phyloP scores from a whole-genome alignment of 2,888 invertebrate species.

The Eupeodes latifasciatus region DNA sequence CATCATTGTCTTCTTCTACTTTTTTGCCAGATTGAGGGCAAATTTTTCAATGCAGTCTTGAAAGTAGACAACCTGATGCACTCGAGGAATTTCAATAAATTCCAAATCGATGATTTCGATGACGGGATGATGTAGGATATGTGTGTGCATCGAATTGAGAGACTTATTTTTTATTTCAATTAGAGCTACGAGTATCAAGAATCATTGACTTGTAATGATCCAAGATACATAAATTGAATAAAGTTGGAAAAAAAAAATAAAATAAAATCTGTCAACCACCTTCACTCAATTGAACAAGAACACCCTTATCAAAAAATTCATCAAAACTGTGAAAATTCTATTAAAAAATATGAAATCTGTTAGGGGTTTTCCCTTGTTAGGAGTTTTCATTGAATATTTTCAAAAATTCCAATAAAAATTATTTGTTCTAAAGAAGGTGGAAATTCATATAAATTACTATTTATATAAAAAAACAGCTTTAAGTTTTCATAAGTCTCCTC shows the following conservation, averaged over 20 bases:
- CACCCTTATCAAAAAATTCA: not conserved
- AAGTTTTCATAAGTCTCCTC: slow-evolving; percentile 13
- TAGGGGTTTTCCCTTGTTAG: not conserved
- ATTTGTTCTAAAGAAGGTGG: not conserved
- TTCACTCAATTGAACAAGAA: not conserved
- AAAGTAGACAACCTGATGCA: slow-evolving; percentile 40
- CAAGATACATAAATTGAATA: not conserved
- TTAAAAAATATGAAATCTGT: too few relatives aligned
- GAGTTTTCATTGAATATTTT: not conserved
- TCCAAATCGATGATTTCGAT: slow-evolving; percentile 38
- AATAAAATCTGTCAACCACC: not conserved
- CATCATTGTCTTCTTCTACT: not conserved
- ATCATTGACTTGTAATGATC: slow-evolving; percentile 12
- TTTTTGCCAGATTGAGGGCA: not conserved
- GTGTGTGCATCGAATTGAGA: slow-evolving; percentile 5
- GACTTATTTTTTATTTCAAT: slow-evolving; percentile 5
- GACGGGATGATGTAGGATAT: slow-evolving; percentile 18
- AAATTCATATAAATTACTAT: too few relatives aligned
- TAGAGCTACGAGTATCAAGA: not conserved
- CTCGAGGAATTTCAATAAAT: slow-evolving; percentile 57
- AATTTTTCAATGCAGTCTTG: slow-evolving; percentile 15
- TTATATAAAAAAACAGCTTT: too few relatives aligned
- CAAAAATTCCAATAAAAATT: not conserved
- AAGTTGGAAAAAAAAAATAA: not conserved
- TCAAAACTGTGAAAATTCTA: too few relatives aligned